phyloP scores from a whole-genome alignment of 2,113 vertebrate genomes.

The Scortum barcoo region DNA sequence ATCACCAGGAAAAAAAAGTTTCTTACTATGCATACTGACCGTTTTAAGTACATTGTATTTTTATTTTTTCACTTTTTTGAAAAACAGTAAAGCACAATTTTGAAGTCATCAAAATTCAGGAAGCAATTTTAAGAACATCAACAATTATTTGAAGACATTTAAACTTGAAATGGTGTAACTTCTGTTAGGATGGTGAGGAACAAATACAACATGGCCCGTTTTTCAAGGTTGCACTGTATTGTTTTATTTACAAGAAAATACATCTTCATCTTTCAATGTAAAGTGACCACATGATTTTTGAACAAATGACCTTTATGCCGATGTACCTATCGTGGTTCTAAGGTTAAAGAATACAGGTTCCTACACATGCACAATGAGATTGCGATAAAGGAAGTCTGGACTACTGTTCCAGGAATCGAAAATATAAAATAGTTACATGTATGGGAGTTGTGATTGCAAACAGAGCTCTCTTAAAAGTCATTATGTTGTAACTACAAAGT shows the following conservation, averaged over 20 bases:
- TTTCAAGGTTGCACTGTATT: constrained; percentile 49
- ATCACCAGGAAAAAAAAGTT: not conserved
- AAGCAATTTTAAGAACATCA: not conserved
- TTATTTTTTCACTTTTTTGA: not conserved
- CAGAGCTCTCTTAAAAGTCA: not conserved
- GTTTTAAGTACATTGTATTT: no score
- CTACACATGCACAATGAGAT: constrained; percentile 52
- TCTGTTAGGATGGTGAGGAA: not conserved
- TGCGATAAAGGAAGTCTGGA: constrained; percentile 3
- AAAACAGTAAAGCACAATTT: not conserved
- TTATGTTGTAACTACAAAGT: constrained; percentile 9
- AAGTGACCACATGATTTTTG: constrained; percentile 56
- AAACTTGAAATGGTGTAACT: not conserved
- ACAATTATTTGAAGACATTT: not conserved
- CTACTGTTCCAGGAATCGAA: constrained; percentile 32
- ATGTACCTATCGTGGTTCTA: constrained; percentile 36
- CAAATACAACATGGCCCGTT: not conserved
- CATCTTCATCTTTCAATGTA: constrained; percentile 68
- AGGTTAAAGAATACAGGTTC: constrained; percentile 48
- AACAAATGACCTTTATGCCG: constrained; percentile 35
- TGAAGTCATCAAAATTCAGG: not conserved
- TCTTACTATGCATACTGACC: not conserved
- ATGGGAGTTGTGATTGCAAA: constrained; percentile 21
- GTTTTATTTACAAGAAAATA: constrained; percentile 82
- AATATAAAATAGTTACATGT: constrained; percentile 32